Base-by-base conservation (phyloP, 1,140 invertebrate species). In the Drosophila nebulosa region DNA sequence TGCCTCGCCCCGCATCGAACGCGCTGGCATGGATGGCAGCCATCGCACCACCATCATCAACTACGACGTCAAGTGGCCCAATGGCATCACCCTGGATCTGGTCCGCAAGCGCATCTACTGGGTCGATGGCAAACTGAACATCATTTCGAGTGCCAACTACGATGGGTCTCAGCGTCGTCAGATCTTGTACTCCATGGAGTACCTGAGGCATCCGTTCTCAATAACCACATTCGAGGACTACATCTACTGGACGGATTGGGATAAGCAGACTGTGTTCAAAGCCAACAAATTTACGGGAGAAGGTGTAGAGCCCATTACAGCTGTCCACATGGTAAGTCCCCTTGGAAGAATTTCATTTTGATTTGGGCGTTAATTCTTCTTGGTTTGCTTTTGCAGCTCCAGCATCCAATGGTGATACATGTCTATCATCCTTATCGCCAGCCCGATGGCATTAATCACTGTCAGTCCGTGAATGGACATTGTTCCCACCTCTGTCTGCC, bases 181-280 rank as follows among this genome's bases (percentile, higher is more conserved):
- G 12, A 94, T 98, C 50, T 92, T 96, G 0, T 95, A 95, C 88
- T 96, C 95, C 10, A 91, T 94, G 18, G 94, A 96, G 27, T 93
- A 93, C 30, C 91, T 98, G 7, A 93, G 95, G 32, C 98, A 99
- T 93, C 98, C 98, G 1, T 98, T 98, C 92, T 97, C 96, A 21
- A 97, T 98, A 63, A 97, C 96, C 50, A 96, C 97, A 2, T 98
- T 98, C 85, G 97, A 98, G 90, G 98, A 99, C 91, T 96, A 95
- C 92, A 94, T 99, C 6, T 99, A 98, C 92, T 99, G 98, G 98
- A 98, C 97, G 5, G 98, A 99, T 92, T 99, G 98, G 98, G 95
- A 97, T 80, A 96, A 97, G 85, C 96, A 98, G 74, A 96, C 97
- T 0, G 97, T 99, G 50, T 97, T 96, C 90, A 96, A 95, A 86